Conservation (phyloP, 2,888 invertebrate genomes). For the Keiferia lycopersicella region DNA sequence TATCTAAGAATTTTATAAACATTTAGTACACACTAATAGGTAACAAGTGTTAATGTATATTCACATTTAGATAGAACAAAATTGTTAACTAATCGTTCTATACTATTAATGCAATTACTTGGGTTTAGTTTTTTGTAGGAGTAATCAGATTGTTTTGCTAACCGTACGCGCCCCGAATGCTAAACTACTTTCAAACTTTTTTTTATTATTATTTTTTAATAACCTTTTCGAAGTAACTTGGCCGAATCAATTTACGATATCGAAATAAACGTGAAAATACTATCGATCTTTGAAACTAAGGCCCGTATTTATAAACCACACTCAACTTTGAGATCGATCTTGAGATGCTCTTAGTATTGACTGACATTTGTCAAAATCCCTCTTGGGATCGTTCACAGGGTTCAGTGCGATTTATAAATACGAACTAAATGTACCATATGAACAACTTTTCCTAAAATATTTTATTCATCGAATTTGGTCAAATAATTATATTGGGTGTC, state of each 20-base stretch:
- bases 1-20: slow-evolving; percentile 67
- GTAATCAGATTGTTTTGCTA: not conserved
- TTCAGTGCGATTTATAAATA: too few relatives aligned
- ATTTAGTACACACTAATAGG: slow-evolving; percentile 67
- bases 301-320: not conserved
- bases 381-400: too few relatives aligned
- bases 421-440: too few relatives aligned
- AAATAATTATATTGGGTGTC: not conserved
- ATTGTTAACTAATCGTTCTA: slow-evolving; percentile 51
- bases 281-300: not conserved
- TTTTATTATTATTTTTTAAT: not conserved
- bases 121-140: slow-evolving; percentile 45
- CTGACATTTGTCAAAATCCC: too few relatives aligned
- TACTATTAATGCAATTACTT: slow-evolving; percentile 44
- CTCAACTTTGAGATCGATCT: too few relatives aligned
- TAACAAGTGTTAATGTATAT: slow-evolving; percentile 62
- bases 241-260: not conserved
- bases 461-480: not conserved
- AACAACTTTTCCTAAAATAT: not conserved
- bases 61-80: slow-evolving; percentile 69
- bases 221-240: not conserved
- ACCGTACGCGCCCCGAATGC: slow-evolving; percentile 13
- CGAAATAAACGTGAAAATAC: not conserved
- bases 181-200: not conserved
- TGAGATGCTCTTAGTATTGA: too few relatives aligned